phyloP scores from a whole-genome alignment of 1,140 invertebrate species.

The Aphis gossypii region DNA sequence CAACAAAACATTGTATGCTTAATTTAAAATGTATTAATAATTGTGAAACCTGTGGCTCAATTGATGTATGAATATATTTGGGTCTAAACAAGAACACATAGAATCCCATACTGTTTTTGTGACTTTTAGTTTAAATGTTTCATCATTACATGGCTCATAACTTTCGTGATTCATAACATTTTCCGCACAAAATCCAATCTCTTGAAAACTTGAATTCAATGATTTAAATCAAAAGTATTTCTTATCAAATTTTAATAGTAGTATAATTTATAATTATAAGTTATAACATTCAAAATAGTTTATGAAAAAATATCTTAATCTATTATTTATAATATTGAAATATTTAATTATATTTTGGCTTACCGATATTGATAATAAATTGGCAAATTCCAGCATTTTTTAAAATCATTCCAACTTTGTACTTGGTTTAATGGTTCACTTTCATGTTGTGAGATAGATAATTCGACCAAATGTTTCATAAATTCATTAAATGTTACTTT shows the following conservation, averaged over 20 bases:
- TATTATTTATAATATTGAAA: neutral
- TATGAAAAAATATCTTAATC: too few relatives aligned
- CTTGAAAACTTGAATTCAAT: slow-evolving; percentile 34
- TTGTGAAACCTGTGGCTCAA: slow-evolving; percentile 34
- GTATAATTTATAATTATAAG: neutral
- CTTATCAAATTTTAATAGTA: neutral
- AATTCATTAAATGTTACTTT: slow-evolving; percentile 54
- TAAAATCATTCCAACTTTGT: slow-evolving; percentile 50
- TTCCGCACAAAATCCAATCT: slow-evolving; percentile 42
- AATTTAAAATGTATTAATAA: neutral
- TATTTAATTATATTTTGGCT: neutral
- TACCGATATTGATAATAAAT: slow-evolving; percentile 56
- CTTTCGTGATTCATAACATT: slow-evolving; percentile 31
- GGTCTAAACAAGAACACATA: slow-evolving; percentile 52
- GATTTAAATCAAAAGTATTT: neutral
- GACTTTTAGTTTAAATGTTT: slow-evolving; percentile 50
- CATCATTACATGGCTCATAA: slow-evolving; percentile 23
- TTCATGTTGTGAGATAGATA: slow-evolving; percentile 43
- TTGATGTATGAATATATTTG: slow-evolving; percentile 43
- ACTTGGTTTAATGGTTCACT: slow-evolving; percentile 22
- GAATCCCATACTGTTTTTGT: slow-evolving; percentile 48
- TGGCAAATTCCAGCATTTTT: slow-evolving; percentile 54
- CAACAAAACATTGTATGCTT: neutral
- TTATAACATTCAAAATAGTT: too few relatives aligned
- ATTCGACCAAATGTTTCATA: slow-evolving; percentile 11